Conservation (phyloP, 1,140 invertebrate genomes). For the Kradibia gibbosae region DNA sequence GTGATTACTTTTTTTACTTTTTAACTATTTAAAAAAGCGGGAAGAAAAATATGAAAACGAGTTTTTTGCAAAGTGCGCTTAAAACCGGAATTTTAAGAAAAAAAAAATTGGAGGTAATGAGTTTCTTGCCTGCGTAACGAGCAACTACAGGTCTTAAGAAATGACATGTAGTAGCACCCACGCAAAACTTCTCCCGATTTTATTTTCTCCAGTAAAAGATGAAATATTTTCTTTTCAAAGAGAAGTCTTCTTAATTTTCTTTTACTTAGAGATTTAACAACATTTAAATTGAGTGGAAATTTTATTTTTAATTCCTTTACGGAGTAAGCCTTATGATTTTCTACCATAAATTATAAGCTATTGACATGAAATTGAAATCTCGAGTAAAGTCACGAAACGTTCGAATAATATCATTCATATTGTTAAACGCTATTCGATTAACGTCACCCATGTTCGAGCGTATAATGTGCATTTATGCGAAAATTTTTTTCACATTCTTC, state of each 20-base stretch:
- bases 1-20: not conserved
- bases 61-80: not conserved
- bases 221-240: not conserved
- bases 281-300: not conserved
- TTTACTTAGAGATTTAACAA: not conserved
- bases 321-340: no score
- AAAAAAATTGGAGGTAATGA: constrained; percentile 8
- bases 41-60: not conserved
- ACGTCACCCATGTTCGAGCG: not conserved
- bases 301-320: no score
- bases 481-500: not conserved
- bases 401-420: not conserved
- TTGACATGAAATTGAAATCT: no score
- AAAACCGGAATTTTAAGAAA: constrained; percentile 21
- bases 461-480: not conserved
- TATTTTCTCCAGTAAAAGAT: not conserved
- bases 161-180: not conserved
- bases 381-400: not conserved
- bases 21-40: not conserved
- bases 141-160: not conserved
- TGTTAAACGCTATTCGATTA: not conserved
- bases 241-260: not conserved
- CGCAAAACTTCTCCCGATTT: not conserved
- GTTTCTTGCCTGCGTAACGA: constrained; percentile 15
- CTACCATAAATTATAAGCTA: no score